These are phyloP conservation scores for Ephestia elutella DNA, from an alignment of 1,140 invertebrate species.

Conservation along the genomic window DNA sequence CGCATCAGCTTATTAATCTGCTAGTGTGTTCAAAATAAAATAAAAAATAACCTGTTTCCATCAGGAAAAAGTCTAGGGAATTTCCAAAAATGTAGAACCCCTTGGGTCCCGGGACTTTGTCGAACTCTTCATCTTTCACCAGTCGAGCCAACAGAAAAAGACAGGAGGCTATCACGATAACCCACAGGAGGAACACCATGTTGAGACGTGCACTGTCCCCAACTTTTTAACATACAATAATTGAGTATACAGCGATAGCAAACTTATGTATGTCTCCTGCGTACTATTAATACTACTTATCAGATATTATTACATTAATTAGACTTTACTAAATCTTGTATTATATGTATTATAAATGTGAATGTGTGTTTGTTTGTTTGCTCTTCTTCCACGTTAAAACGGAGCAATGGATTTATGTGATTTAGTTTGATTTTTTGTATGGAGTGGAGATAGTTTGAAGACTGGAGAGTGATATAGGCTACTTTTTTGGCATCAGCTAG, in stretches of 20 bases:
- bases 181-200: background rate
- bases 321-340: background rate
- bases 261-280: background rate
- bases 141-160: background rate
- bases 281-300: background rate
- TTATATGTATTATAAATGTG: background rate
- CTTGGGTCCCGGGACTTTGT: constrained; percentile 40
- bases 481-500: too few species aligned
- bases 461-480: too few species aligned
- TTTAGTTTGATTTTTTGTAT: too few species aligned
- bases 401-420: too few species aligned
- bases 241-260: background rate
- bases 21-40: too few species aligned
- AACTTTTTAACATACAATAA: background rate
- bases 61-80: constrained; percentile 35
- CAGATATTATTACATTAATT: background rate
- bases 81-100: constrained; percentile 37
- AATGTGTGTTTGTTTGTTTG: background rate
- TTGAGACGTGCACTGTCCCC: background rate
- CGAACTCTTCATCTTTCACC: constrained; percentile 24
- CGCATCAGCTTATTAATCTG: too few species aligned
- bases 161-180: background rate
- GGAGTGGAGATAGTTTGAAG: too few species aligned
- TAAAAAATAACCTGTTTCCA: constrained; percentile 33
- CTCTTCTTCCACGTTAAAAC: too few species aligned